Evolutionary conservation across 92 coral and sea anemone genomes (phyloP).

Genomic region (Porites divaricata): DNA sequence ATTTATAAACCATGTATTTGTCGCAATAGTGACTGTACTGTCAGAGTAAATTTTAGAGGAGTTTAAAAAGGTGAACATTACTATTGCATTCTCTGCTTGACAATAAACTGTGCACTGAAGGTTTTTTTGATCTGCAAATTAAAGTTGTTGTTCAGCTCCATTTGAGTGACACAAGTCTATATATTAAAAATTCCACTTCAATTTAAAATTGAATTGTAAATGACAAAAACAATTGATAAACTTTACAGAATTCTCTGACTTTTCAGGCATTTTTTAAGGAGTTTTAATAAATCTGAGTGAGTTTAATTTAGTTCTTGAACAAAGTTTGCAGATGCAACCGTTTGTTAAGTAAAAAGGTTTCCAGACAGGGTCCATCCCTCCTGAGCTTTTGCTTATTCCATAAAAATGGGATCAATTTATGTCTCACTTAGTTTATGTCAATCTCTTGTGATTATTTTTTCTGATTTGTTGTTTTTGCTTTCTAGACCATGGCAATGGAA

Average conservation of each 20-base stretch:
- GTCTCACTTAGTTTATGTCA: too few species aligned
- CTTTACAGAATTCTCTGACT: not conserved
- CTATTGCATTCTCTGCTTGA: too few species aligned
- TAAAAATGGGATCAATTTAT: too few species aligned
- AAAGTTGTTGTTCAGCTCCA: too few species aligned
- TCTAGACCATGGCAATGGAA: not conserved
- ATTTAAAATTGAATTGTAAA: not conserved
- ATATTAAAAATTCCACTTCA: conserved; percentile 5
- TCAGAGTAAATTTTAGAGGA: too few species aligned
- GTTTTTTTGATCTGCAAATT: not conserved
- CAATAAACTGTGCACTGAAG: not conserved
- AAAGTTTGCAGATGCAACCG: not conserved
- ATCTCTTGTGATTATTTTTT: too few species aligned
- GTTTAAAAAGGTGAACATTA: too few species aligned
- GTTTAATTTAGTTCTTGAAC: conserved; percentile 4
- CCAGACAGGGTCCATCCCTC: too few species aligned
- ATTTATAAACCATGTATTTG: not conserved
- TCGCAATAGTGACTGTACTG: not conserved
- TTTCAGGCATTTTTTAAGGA: conserved; percentile 3
- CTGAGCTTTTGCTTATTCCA: too few species aligned
- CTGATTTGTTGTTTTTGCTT: not conserved
- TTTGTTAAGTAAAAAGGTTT: not conserved
- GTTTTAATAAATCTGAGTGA: conserved; percentile 7
- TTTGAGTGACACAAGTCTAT: not conserved
- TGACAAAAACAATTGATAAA: not conserved